Percentiles rank a stretch among this genome's conserved stretches.
phyloP scores from a whole-genome alignment of 1,140 invertebrate species.

The Piezodorus guildinii region DNA sequence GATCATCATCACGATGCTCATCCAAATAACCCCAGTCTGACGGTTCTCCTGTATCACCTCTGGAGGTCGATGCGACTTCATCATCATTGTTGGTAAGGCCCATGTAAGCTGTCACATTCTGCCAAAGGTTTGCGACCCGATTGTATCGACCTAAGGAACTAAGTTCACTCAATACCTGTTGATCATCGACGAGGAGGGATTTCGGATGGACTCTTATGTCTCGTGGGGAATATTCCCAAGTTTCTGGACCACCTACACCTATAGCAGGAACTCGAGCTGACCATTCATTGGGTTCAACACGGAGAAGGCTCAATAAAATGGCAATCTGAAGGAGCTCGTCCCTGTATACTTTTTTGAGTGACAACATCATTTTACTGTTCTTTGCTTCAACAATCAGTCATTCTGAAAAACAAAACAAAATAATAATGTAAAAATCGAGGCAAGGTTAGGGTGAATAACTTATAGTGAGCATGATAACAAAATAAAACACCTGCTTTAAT shows the following conservation, averaged over 20 bases:
- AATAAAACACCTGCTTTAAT: too few relatives aligned
- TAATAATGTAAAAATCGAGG: neutral
- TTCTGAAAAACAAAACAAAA: slow-evolving; percentile 2
- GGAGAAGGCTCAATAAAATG: slow-evolving; percentile 59
- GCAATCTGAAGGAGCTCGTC: slow-evolving; percentile 70
- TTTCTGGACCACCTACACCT: slow-evolving; percentile 43
- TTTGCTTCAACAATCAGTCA: neutral
- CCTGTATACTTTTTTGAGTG: slow-evolving; percentile 59
- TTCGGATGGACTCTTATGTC: slow-evolving; percentile 52
- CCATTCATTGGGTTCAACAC: slow-evolving; percentile 49
- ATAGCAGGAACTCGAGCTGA: slow-evolving; percentile 35
- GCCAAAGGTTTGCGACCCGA: slow-evolving; percentile 34
- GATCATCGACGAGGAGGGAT: slow-evolving; percentile 53
- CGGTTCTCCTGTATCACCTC: neutral
- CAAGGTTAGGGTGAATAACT: too few relatives aligned
- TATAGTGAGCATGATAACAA: too few relatives aligned
- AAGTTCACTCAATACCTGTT: slow-evolving; percentile 62
- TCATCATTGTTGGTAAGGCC: slow-evolving; percentile 38
- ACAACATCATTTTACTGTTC: slow-evolving; percentile 43
- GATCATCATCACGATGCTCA: neutral
- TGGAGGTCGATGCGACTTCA: slow-evolving; percentile 19
- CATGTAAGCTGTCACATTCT: slow-evolving; percentile 43
- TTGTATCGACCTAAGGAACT: slow-evolving; percentile 51
- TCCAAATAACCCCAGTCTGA: neutral
- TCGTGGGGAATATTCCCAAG: slow-evolving; percentile 31